Conservation (phyloP, 2,888 invertebrate species). For the Gandaritis pyraliata region DNA sequence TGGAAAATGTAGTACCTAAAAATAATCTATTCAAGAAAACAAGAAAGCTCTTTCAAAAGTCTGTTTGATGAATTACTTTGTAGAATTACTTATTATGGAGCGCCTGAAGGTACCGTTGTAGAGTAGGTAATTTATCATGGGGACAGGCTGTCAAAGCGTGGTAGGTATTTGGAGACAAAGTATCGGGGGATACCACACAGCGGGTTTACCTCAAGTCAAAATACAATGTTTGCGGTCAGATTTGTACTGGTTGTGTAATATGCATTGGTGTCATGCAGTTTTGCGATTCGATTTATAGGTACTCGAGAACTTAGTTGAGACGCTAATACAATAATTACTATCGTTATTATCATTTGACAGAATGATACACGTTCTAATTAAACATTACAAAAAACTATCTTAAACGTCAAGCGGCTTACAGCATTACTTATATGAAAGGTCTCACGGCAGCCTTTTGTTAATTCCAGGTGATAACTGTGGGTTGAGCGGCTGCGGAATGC, state of each 20-base stretch:
- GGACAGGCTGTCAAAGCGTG: conserved; percentile 1
- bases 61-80: conserved; percentile 12
- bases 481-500: conserved; percentile 78
- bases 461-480: conserved; percentile 75
- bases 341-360: too few relatives aligned
- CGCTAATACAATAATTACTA: too few relatives aligned
- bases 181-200: neutral
- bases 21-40: neutral
- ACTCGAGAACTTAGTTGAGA: too few relatives aligned
- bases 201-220: neutral
- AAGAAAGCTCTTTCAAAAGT: neutral
- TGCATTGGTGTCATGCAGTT: too few relatives aligned
- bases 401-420: too few relatives aligned
- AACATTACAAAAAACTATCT: too few relatives aligned
- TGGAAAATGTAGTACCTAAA: too few relatives aligned
- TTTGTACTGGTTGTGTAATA: neutral
- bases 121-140: conserved; percentile 12
- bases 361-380: too few relatives aligned
- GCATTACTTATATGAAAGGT: neutral
- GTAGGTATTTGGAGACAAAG: conserved; percentile 3
- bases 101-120: conserved; percentile 5
- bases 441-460: neutral
- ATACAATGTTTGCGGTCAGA: neutral
- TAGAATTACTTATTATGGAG: conserved; percentile 9
- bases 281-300: too few relatives aligned